Evolutionary conservation across 2,888 invertebrate species (phyloP).

Genomic region (Drosophila ustulata): DNA sequence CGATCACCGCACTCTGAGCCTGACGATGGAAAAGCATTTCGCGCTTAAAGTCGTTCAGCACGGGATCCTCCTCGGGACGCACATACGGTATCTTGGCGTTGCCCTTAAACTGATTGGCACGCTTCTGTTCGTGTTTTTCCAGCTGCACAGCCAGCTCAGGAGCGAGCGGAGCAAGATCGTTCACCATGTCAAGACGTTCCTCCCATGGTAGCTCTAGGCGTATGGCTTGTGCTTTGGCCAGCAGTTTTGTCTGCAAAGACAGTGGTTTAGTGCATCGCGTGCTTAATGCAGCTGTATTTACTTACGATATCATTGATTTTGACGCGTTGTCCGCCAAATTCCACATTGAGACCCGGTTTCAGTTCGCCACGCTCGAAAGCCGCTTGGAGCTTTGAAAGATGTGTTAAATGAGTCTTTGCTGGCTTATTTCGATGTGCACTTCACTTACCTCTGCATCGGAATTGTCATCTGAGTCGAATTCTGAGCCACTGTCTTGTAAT

Average conservation of each 20-base stretch:
- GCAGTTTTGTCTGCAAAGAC: conserved; percentile 85
- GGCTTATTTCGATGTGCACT: not conserved
- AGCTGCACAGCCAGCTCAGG: conserved; percentile 93
- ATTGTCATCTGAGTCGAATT: conserved; percentile 78
- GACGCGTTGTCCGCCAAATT: conserved; percentile 87
- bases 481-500: conserved; percentile 77
- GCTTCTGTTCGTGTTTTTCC: conserved; percentile 90
- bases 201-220: conserved; percentile 92
- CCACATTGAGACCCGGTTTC: conserved; percentile 93
- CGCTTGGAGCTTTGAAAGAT: conserved; percentile 91
- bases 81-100: conserved; percentile 89
- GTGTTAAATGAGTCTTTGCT: too few relatives aligned
- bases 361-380: conserved; percentile 94
- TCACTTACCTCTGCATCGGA: conserved; percentile 83
- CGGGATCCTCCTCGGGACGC: conserved; percentile 90
- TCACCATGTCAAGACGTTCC: conserved; percentile 93
- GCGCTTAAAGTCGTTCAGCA: conserved; percentile 95
- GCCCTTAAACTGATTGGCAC: conserved; percentile 88
- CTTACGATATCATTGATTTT: conserved; percentile 91
- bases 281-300: conserved; percentile 39
- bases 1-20: conserved; percentile 94
- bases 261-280: not conserved
- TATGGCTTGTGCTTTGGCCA: conserved; percentile 90
- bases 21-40: conserved; percentile 95
- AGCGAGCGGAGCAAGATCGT: conserved; percentile 91